Evolutionary conservation across 2,888 invertebrate genomes (phyloP), one percentile per base, ranked within the genome.

Genomic region (Argyresthia albistria): DNA sequence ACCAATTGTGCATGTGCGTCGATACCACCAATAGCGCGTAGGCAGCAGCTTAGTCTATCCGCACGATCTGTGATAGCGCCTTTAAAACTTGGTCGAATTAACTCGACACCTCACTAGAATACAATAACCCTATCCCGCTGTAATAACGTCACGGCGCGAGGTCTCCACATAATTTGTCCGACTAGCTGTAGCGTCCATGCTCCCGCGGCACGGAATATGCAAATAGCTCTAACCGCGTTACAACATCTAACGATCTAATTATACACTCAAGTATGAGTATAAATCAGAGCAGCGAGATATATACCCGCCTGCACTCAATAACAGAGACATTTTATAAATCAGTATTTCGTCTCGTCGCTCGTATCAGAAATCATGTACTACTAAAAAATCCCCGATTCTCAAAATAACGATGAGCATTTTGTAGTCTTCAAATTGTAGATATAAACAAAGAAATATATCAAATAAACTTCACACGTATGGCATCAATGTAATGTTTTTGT

Each of bases 151-250:
- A 25, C 2, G 25, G 2, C 6, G 25, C 25, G 25, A 25, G 25
- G 25, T 25, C 3, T 25, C 25, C 6, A 25, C 25, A 2, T 25
- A 25, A 6, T 25, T 25, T 6, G 25, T 25, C 25, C 25, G 25
- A 2, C 3, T 25, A 25, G 25, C 25, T 25, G 4, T 8, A n/a
- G 10, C 39, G 39, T n/a, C 39, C 10, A 9, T 69, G 69, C 72
- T 75, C 74, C 69, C 68, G 68, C 66, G 67, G 51, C 54, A 70
- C 72, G 65, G 73, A 75, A 71, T 80, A 84, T 84, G 82, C 83
- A 81, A 83, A 84, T 80, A 71, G 73, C 70, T 72, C 39, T 25
- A 8, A 46, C 69, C 68, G 64, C 61, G 64, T 84, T 83, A 67
- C 80, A 76, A 81, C 76, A 84, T 70, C 64, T 69, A 62, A 64